Evolutionary conservation across 2,888 invertebrate genomes (phyloP), one percentile per base, ranked within the genome.

Genomic region (Nephrotoma flavescens): DNA sequence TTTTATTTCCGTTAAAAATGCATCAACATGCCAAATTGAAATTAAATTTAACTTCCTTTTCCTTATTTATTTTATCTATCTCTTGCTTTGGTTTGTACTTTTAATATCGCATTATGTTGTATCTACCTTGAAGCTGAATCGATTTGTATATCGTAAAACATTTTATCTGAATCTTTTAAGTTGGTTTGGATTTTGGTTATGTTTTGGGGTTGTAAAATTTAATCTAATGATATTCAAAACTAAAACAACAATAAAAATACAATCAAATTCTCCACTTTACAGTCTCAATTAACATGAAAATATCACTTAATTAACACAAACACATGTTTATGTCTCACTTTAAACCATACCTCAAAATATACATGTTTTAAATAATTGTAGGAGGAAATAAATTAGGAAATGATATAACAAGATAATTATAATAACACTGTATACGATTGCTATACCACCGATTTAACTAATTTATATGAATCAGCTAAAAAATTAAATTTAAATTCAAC

Each of bases 21-120:
- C 84, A 84, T 84, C 84, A 84, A 42, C 84, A 84, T 84, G 84
- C 84, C 84, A 84, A 84, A 84, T 84, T 84, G 84, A 84, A 84
- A 84, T 84, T 84, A 84, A 84, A 42, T 84, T 84, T 42, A 15
- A 84, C 84, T 84, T 84, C 84, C 84, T 19, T 31, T 31, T 19
- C 31, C 71, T 71, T 71, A 31, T 71, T 71, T 71, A 71, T 31
- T 9, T 6, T 44, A 31, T 71, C 7, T 9, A 6, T 71, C 71
- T 19, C 71, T 71, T 31, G n/a, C 31, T 9, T 47, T 45, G 9
- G 15, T 52, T 1, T 71, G 71, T 71, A 19, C 19, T 19, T 71
- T 71, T 52, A 6, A 52, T 15, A 52, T 71, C 19, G 19, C 19
- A 71, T 71, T 71, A 15, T 71, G 31, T 71, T 71, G 3, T 5